These are phyloP conservation scores for Petrocephalus microphthalmus DNA, from an alignment of 2,113 vertebrate species.

Conservation along the genomic window DNA sequence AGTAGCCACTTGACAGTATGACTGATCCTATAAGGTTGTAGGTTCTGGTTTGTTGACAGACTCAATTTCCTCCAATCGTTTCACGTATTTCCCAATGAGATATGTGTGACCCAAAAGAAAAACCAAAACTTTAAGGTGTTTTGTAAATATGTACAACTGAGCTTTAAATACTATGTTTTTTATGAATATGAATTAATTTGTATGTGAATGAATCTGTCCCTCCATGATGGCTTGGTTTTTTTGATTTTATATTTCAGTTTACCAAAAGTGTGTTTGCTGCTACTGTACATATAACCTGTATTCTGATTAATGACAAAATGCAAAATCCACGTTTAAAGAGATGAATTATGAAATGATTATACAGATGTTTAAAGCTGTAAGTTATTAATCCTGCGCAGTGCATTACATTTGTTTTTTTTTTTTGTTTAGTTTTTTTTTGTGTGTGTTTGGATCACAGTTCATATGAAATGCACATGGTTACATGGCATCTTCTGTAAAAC, in stretches of 20 bases:
- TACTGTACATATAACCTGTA: slow-evolving; percentile 59
- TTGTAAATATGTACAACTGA: slow-evolving; percentile 60
- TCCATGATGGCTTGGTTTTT: slow-evolving; percentile 31
- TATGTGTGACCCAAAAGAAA: slow-evolving; percentile 4
- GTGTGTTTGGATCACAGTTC: slow-evolving; percentile 28
- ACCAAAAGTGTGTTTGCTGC: slow-evolving; percentile 68
- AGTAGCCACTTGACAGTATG: not conserved
- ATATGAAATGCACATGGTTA: slow-evolving; percentile 36
- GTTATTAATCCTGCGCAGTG: slow-evolving; percentile 51
- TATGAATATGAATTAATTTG: slow-evolving; percentile 34
- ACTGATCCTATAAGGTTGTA: not conserved
- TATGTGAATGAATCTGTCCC: slow-evolving; percentile 50
- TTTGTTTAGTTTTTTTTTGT: not conserved
- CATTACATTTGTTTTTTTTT: slow-evolving; percentile 30
- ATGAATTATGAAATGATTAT: slow-evolving; percentile 44
- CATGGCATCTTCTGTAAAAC: not conserved
- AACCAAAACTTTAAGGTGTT: slow-evolving; percentile 44
- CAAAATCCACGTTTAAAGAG: slow-evolving; percentile 40
- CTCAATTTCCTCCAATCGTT: not conserved
- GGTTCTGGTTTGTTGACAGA: not conserved
- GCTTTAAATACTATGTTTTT: slow-evolving; percentile 35
- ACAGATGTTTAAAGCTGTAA: slow-evolving; percentile 40
- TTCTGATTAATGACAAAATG: slow-evolving; percentile 45
- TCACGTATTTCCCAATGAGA: not conserved
- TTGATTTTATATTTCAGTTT: slow-evolving; percentile 40